Evolutionary conservation across 1,140 invertebrate species (phyloP), one percentile per base, ranked within the genome.

Genomic region (Phortica variegata): DNA sequence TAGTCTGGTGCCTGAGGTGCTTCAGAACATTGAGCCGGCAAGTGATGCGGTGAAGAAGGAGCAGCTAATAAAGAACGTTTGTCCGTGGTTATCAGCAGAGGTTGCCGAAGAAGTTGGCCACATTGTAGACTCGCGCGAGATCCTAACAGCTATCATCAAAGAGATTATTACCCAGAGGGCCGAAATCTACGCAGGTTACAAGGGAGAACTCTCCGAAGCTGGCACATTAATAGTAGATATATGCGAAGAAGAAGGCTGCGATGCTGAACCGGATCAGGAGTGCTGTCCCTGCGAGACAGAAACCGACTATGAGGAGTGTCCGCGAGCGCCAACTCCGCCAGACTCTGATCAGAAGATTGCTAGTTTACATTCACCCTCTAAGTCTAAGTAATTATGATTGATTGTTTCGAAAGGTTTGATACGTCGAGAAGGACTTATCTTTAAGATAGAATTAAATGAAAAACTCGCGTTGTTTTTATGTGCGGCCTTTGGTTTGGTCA

Each of bases 21-120:
- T 93, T 43, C 87, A 90, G 58, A 87, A 84, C 29, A 80, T 94
- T 23, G 69, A 77, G 54, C 73, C 70, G 16, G 61, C 63, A 26
- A 63, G 58, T 23, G 72, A 76, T 58, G 61, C 62, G 12, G 60
- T 58, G 0, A 74, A 73, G 52, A 65, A 63, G 56, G 60, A 61
- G 84, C 85, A 87, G 47, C 78, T 88, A 0, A 88, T 91, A 63
- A 87, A 90, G 58, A 84, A 84, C 36, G 88, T 93, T 73, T 86
- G 93, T 81, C 89, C 90, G n/a, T 94, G 91, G 91, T 77, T 95
- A 49, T 85, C 90, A 76, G 83, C 85, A 12, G 87, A 91, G 74
- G 89, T 94, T 12, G 84, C 86, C 29, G 78, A 82, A 44, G 88
- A 93, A 76, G 81, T 93, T 50, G 84, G 89, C 33, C 85, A 85